phyloP scores from a whole-genome alignment of 1,140 invertebrate genomes.

The Trichomalopsis sarcophagae region DNA sequence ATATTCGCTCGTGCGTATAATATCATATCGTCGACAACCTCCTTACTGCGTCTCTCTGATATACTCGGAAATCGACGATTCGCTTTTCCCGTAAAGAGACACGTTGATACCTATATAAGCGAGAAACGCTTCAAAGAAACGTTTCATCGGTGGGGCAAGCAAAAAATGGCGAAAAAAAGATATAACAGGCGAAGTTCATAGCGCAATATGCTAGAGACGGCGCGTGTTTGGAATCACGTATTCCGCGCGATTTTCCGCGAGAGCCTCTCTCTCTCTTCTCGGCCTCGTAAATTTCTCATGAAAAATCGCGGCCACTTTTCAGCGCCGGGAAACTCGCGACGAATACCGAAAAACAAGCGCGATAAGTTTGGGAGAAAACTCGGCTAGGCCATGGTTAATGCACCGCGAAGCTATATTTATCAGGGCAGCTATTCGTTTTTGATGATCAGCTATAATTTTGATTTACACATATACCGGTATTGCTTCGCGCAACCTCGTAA shows the following conservation, averaged over 20 bases:
- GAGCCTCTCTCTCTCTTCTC: neutral
- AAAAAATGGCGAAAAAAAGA: neutral
- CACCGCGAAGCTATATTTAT: neutral
- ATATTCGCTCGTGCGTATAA: neutral
- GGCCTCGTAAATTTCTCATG: constrained; percentile 6
- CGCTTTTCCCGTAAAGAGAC: neutral
- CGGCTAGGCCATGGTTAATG: neutral
- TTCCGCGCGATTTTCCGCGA: neutral
- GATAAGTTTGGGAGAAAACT: neutral
- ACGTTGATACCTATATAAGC: no score
- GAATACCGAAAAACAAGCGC: neutral
- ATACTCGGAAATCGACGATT: neutral
- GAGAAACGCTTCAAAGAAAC: neutral
- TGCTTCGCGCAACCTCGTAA: no score
- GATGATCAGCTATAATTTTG: neutral
- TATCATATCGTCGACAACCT: neutral
- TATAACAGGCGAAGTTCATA: neutral
- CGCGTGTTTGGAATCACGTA: constrained; percentile 7
- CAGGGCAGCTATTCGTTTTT: neutral
- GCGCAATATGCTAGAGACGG: neutral
- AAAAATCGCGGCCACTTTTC: constrained; percentile 19
- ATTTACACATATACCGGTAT: neutral
- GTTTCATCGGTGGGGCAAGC: neutral
- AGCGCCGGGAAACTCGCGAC: neutral
- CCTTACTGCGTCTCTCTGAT: neutral